phyloP scores from a whole-genome alignment of 2,113 vertebrate species.

The Thalassoma bifasciatum region DNA sequence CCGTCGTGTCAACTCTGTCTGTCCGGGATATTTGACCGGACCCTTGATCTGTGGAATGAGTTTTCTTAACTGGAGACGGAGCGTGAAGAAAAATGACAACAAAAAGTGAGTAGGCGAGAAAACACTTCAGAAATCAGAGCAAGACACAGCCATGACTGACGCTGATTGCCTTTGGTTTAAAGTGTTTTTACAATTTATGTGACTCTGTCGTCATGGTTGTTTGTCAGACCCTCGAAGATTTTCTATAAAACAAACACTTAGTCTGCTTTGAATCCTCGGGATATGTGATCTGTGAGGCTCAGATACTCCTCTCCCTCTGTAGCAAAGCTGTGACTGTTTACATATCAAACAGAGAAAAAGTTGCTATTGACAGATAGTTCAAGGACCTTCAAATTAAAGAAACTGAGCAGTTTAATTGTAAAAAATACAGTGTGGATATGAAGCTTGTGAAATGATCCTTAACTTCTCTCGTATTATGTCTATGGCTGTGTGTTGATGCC shows the following conservation, averaged over 20 bases:
- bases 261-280: not conserved
- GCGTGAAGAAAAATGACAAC: constrained; percentile 72
- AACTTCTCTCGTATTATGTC: not conserved
- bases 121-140: not conserved
- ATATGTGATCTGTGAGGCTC: not conserved
- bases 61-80: constrained; percentile 78
- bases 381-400: not conserved
- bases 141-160: not conserved
- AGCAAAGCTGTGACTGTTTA: not conserved
- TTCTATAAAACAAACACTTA: not conserved
- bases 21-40: constrained; percentile 16
- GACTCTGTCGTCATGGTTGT: not conserved
- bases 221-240: not conserved
- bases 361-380: not conserved
- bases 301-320: not conserved
- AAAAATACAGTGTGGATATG: not conserved
- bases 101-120: constrained; percentile 72
- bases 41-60: constrained; percentile 77
- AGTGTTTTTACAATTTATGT: not conserved
- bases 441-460: not conserved
- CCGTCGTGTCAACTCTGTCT: constrained; percentile 13
- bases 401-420: too few relatives aligned
- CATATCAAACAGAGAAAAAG: not conserved
- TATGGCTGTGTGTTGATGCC: constrained; percentile 3
- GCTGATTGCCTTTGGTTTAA: not conserved